These are phyloP conservation scores for Spizaetus ornatus DNA, from an alignment of 2,113 vertebrate genomes.

Conservation along the genomic window DNA sequence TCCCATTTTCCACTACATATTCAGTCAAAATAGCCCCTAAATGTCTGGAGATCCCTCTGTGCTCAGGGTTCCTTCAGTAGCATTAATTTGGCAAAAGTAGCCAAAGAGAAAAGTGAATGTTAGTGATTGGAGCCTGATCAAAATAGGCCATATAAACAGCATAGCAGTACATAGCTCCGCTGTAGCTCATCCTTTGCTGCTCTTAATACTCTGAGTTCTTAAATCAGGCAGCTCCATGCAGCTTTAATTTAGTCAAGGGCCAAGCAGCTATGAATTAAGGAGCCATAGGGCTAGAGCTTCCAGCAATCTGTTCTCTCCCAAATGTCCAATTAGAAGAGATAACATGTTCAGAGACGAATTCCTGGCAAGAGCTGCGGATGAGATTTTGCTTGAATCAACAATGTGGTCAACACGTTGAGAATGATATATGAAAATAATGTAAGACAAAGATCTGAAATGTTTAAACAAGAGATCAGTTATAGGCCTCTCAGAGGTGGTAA, in stretches of 20 bases:
- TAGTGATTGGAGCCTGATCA: background rate
- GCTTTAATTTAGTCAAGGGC: conserved; percentile 65
- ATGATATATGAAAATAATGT: conserved; percentile 48
- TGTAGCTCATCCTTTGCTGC: background rate
- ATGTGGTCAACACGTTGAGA: conserved; percentile 31
- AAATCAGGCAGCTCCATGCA: conserved; percentile 52
- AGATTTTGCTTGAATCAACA: conserved; percentile 63
- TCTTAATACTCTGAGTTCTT: conserved; percentile 40
- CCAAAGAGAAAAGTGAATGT: background rate
- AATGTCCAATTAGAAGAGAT: conserved; percentile 65
- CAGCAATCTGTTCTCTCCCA: conserved; percentile 63
- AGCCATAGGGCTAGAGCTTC: conserved; percentile 49
- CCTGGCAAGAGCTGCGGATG: conserved; percentile 32
- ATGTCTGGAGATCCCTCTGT: conserved; percentile 7
- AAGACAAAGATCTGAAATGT: conserved; percentile 47
- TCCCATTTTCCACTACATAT: conserved; percentile 48
- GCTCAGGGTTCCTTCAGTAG: background rate
- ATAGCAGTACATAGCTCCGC: background rate
- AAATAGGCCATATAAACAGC: background rate
- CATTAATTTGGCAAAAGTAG: conserved; percentile 27
- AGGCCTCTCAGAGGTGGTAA: conserved; percentile 48
- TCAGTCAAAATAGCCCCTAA: conserved; percentile 35
- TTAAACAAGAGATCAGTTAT: conserved; percentile 56
- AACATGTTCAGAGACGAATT: conserved; percentile 50
- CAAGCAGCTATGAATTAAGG: conserved; percentile 62